Evolutionary conservation across 1,140 invertebrate genomes (phyloP).

Genomic region (Leptonema lineaticorne): DNA sequence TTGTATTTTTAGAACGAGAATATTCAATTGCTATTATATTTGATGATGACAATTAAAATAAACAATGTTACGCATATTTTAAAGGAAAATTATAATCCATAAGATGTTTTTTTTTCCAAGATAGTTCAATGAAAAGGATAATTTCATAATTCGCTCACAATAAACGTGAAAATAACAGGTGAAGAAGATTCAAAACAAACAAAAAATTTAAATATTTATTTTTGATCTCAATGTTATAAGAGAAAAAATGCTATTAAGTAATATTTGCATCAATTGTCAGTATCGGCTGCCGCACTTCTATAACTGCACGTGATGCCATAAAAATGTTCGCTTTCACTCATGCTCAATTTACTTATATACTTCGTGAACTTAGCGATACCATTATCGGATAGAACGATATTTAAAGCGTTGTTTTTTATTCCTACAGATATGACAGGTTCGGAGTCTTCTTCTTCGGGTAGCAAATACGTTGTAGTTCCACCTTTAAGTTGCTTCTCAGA

Average conservation of each 20-base stretch:
- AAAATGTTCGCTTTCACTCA: conserved; percentile 49
- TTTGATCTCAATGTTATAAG: background rate
- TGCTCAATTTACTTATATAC: conserved; percentile 60
- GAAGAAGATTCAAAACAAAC: background rate
- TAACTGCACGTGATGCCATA: conserved; percentile 60
- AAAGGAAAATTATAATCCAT: no score
- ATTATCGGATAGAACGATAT: conserved; percentile 65
- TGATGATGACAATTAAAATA: no score
- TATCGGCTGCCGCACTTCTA: conserved; percentile 44
- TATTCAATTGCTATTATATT: no score
- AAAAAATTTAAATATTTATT: background rate
- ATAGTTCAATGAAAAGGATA: background rate
- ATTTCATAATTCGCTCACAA: no score
- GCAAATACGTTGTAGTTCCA: conserved; percentile 57
- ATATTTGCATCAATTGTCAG: background rate
- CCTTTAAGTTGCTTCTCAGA: conserved; percentile 47
- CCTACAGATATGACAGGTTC: conserved; percentile 55
- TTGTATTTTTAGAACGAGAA: no score
- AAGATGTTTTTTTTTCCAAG: background rate
- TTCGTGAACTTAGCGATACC: conserved; percentile 65
- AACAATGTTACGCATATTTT: no score
- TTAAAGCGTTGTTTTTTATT: conserved; percentile 63
- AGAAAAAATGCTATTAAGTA: background rate
- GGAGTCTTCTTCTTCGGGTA: conserved; percentile 47
- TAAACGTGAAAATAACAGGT: background rate